Evolutionary conservation across 2,888 invertebrate genomes (phyloP), one percentile per base, ranked within the genome.

Genomic region (Spialia ferax): DNA sequence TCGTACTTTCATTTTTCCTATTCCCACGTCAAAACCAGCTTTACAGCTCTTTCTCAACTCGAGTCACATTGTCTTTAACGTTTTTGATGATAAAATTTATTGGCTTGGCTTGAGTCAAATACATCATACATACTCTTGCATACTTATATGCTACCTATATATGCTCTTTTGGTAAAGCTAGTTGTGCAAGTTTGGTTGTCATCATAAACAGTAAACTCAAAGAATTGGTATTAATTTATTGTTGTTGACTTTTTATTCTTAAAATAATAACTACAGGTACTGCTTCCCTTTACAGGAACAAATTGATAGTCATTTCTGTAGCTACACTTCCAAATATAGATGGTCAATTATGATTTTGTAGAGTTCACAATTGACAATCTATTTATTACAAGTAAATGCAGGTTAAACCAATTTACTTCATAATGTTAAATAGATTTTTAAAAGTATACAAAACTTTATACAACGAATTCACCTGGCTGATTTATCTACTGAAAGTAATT

Each of bases 231-330:
- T 22, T 54, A 66, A 52, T 59, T 59, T 65, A 42, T 65, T 65
- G 52, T 59, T 65, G 59, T 59, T 65, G 52, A 50, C 22, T 54
- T 52, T 26, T 18, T 60, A 29, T 45, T 57, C 38, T 42, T 59
- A 59, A 32, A 42, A 22, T 48, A 42, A 22, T 48, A 48, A 42
- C 56, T 57, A 56, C 48, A 42, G 50, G 29, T 59, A 59, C 42
- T 38, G 65, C 52, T 26, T 66, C 59, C 52, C 59, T 60, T 54
- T 66, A 66, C 65, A 66, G 65, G 65, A 66, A 66, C 59, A 66
- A 54, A 54, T 66, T 54, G 35, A 15, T 56, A 48, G 15, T 55
- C 52, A 42, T 60, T 20, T 59, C 52, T 66, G 60, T 66, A 66
- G 52, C 35, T 54, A 54, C 65, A 59, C 22, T 56, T 56, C 18